These are phyloP conservation scores for Hemiprocne comata DNA, from an alignment of 2,113 vertebrate genomes.

Conservation along the genomic window DNA sequence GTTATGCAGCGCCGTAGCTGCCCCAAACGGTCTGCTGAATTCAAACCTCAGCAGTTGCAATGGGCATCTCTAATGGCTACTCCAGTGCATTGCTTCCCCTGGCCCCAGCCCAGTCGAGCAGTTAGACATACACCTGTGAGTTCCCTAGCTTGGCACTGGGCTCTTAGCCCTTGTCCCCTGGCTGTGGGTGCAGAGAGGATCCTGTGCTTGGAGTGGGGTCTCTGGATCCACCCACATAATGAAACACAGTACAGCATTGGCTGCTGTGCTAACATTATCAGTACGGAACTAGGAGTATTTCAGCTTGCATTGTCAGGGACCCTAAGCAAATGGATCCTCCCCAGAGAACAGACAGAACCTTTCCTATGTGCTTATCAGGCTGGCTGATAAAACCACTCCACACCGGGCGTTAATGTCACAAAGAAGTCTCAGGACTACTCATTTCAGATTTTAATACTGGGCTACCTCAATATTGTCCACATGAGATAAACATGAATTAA, in stretches of 20 bases:
- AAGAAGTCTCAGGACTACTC: not conserved
- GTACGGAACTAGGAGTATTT: not conserved
- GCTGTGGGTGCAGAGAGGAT: not conserved
- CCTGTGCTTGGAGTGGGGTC: not conserved
- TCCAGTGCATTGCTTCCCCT: not conserved
- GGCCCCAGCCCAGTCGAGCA: not conserved
- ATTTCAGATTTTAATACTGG: not conserved
- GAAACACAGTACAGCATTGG: not conserved
- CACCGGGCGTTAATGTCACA: not conserved
- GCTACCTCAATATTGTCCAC: not conserved
- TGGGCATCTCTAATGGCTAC: not conserved
- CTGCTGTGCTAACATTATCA: not conserved
- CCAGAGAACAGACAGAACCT: not conserved
- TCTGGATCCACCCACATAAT: not conserved
- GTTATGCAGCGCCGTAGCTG: not conserved
- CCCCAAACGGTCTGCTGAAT: not conserved
- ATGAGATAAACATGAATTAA: not conserved
- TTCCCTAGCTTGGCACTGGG: not conserved
- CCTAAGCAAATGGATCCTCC: not conserved
- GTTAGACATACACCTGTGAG: not conserved
- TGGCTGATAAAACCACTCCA: not conserved
- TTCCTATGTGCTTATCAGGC: not conserved
- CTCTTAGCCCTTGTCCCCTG: not conserved
- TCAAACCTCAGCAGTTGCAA: not conserved
- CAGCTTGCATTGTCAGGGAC: not conserved